These are phyloP conservation scores for Thaleichthys pacificus DNA, from an alignment of 2,797 vertebrate genomes.

Conservation along the genomic window DNA sequence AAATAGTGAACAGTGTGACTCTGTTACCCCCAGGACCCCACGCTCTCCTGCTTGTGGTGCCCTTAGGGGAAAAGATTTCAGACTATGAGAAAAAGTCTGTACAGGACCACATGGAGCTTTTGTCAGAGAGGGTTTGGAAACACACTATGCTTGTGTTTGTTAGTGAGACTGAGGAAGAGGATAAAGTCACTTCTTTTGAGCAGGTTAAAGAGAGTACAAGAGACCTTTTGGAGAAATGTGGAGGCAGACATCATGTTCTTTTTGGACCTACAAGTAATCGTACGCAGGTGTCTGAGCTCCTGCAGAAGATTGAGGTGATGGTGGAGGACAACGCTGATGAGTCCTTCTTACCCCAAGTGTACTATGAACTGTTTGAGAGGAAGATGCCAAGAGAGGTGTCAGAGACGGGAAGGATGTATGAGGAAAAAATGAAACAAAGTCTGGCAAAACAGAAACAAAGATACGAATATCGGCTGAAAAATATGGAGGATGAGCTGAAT, in stretches of 20 bases:
- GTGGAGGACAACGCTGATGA: not conserved
- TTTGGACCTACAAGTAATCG: not conserved
- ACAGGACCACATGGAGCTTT: not conserved
- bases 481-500: not conserved
- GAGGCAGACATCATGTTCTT: constrained; percentile 1
- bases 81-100: not conserved
- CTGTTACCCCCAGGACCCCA: constrained; percentile 7
- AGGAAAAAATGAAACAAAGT: not conserved
- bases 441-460: not conserved
- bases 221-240: not conserved
- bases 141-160: constrained; percentile 62
- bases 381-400: not conserved
- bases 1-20: not conserved
- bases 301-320: not conserved
- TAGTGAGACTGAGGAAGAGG: constrained; percentile 60
- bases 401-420: not conserved
- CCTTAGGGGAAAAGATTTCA: not conserved
- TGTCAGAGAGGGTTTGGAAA: constrained; percentile 50
- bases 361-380: constrained; percentile 17
- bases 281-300: not conserved
- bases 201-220: not conserved
- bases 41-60: constrained; percentile 6
- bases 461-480: too few species aligned
- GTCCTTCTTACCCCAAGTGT: constrained; percentile 37
- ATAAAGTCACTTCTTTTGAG: too few species aligned